Evolutionary conservation across 2,888 invertebrate genomes (phyloP).

Genomic region (Arctia plantaginis): DNA sequence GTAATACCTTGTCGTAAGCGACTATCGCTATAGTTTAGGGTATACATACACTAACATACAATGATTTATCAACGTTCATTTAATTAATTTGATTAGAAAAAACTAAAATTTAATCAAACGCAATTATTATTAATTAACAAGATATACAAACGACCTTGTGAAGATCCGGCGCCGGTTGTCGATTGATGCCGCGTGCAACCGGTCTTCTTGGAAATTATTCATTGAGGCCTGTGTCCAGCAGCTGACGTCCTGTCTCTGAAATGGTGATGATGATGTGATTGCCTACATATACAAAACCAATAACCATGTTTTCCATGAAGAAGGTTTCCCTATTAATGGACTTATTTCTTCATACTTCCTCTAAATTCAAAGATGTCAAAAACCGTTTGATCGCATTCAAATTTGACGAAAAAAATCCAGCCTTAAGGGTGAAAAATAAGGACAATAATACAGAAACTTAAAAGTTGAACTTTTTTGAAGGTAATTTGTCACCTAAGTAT

Average conservation of each 20-base stretch:
- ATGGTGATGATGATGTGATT: neutral
- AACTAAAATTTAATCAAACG: neutral
- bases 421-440: neutral
- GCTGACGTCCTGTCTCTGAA: neutral
- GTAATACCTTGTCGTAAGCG: conserved; percentile 59
- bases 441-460: too few relatives aligned
- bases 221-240: neutral
- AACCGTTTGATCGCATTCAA: neutral
- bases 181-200: neutral
- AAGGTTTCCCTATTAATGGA: neutral
- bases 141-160: neutral
- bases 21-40: conserved; percentile 41
- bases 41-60: conserved; percentile 16
- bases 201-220: neutral
- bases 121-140: neutral
- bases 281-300: neutral
- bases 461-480: too few relatives aligned
- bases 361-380: neutral
- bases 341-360: neutral
- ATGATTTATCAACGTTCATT: conserved; percentile 22
- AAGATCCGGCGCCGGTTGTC: neutral
- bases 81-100: conserved; percentile 13
- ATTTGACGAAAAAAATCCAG: neutral
- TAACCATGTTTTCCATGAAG: neutral
- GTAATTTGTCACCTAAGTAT: too few relatives aligned